Conservation (phyloP, 2,113 vertebrate genomes). For the Xenopus laevis region DNA sequence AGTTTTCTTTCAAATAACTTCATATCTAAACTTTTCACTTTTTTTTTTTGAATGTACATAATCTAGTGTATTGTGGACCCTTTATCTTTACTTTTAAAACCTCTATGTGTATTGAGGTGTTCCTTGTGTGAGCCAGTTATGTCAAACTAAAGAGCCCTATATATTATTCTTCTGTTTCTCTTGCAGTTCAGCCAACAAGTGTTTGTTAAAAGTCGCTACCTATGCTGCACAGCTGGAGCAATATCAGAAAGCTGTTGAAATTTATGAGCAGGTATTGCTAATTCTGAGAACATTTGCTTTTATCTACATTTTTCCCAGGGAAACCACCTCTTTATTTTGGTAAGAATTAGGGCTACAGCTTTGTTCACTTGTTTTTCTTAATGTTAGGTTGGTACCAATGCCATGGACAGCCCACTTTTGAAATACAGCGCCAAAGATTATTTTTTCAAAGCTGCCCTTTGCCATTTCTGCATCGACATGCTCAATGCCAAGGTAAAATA, state of each 20-base stretch:
- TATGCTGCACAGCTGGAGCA: constrained; percentile 88
- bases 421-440: constrained; percentile 93
- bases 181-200: constrained; percentile 88
- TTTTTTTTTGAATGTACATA: no score
- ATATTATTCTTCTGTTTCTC: neutral
- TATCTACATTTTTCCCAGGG: no score
- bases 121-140: no score
- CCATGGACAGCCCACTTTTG: constrained; percentile 88
- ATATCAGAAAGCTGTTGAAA: constrained; percentile 87
- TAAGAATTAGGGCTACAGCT: neutral
- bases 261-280: constrained; percentile 86
- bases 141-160: no score
- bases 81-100: no score
- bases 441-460: constrained; percentile 89
- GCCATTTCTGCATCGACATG: constrained; percentile 92
- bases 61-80: no score
- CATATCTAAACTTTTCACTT: no score
- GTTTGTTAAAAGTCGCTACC: constrained; percentile 86
- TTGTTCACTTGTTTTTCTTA: neutral
- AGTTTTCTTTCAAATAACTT: no score
- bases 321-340: no score
- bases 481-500: constrained; percentile 81
- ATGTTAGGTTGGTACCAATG: constrained; percentile 71
- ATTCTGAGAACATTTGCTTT: neutral
- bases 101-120: no score